These are phyloP conservation scores for Montifringilla adamsi DNA, from an alignment of 2,113 vertebrate species.

Conservation along the genomic window DNA sequence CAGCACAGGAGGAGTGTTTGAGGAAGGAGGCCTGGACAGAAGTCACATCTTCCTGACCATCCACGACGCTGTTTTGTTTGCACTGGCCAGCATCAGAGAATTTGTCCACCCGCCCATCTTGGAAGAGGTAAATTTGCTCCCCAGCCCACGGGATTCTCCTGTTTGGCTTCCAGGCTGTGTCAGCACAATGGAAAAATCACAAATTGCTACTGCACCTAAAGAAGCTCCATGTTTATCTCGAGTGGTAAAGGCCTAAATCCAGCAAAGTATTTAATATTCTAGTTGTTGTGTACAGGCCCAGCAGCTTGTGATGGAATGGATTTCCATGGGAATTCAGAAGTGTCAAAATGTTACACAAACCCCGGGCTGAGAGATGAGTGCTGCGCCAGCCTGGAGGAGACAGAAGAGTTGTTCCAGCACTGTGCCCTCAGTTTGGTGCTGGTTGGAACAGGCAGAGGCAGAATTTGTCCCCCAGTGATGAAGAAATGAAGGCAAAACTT, in stretches of 20 bases:
- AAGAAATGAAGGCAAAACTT: not conserved
- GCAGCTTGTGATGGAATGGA: not conserved
- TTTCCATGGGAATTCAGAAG: not conserved
- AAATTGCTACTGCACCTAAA: not conserved
- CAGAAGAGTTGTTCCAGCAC: not conserved
- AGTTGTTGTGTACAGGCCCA: fast-evolving
- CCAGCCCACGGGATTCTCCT: not conserved
- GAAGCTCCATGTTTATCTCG: not conserved
- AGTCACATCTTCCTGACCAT: conserved; percentile 84
- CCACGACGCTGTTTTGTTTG: conserved; percentile 86
- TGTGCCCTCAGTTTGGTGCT: not conserved
- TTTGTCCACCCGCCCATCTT: not conserved
- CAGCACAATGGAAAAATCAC: not conserved
- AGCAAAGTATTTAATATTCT: not conserved
- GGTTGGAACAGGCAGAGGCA: not conserved
- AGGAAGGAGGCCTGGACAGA: conserved; percentile 78
- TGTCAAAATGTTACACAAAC: not conserved
- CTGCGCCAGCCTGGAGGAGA: not conserved
- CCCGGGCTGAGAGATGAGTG: not conserved
- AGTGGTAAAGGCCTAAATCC: not conserved
- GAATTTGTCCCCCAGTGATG: not conserved
- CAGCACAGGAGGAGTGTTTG: conserved; percentile 85
- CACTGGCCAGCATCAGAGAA: conserved; percentile 66
- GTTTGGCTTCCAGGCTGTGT: fast-evolving
- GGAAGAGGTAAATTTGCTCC: conserved; percentile 45